Evolutionary conservation across 37 sponge, comb jelly and placozoan genomes (phyloP), one percentile per base, ranked within the genome.

Genomic region (Bolinopsis microptera): DNA sequence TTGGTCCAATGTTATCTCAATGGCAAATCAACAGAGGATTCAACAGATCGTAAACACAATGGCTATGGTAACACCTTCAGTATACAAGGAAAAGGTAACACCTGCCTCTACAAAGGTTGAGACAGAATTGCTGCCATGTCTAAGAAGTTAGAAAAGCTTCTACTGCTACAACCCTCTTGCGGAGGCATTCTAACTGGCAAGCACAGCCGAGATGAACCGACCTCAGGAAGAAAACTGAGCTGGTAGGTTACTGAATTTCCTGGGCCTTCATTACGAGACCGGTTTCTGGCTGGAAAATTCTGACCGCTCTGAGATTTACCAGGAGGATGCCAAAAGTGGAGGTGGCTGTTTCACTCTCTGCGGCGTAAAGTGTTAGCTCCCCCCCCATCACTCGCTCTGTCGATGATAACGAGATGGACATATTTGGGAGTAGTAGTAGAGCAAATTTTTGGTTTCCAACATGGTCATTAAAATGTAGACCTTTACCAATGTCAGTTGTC

Each of bases 31-130:
- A 86, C 76, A 30, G 96, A 97, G 5, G 41, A n/a, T 95, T 9
- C 95, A 97, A 33, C 93, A 96, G 76, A 95, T 97, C 35, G 98
- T 93, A 95, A 96, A 93, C 31, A 48, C 13, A 96, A 97, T 69
- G 95, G 95, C 1, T 98, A 95, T 95, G 95, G n/a, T 97, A 0
- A 39, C 95, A 70, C 98, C 98, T 9, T 95, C 97, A n/a, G 94
- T 96, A 35, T 98, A 98, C 76, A 96, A 98, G 34, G 97, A 96
- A 23, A 98, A 97, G 98, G 97, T 97, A 94, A 98, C 97, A 69
- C 93, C 95, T 35, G 69, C 97, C 0, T 96, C 97, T 1, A 95
- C 96, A 35, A 38, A 25, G 39, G 82, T 93, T 30, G 98, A 98
- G 48, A 72, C 22, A 0, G 98, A 98, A 69, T 93, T 98, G 69